These are phyloP conservation scores for Papilio helenus DNA, from an alignment of 1,140 invertebrate genomes.

Conservation along the genomic window DNA sequence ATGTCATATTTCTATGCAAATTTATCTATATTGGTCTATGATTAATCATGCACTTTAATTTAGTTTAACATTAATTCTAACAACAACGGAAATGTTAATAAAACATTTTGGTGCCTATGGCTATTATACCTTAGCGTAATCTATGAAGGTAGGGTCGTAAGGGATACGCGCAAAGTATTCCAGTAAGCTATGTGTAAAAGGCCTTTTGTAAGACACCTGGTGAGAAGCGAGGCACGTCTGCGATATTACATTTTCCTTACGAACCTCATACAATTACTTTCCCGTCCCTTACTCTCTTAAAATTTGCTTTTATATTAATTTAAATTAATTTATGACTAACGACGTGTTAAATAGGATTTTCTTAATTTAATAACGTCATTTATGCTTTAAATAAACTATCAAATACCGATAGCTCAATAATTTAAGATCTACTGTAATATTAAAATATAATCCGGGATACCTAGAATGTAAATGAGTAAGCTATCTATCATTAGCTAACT, in stretches of 20 bases:
- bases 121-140: slow-evolving; percentile 14
- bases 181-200: slow-evolving; percentile 20
- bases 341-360: background rate
- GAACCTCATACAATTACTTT: slow-evolving; percentile 20
- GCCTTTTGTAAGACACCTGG: slow-evolving; percentile 30
- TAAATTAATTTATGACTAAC: slow-evolving; percentile 17
- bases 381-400: background rate
- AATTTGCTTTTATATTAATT: slow-evolving; percentile 27
- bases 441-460: no score
- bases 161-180: slow-evolving; percentile 23
- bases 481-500: no score
- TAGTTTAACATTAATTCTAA: background rate
- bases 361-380: background rate
- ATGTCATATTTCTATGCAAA: background rate
- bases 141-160: slow-evolving; percentile 14
- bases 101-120: background rate
- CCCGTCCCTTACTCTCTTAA: background rate
- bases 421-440: background rate
- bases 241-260: slow-evolving; percentile 27
- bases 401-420: background rate
- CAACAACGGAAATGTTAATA: background rate
- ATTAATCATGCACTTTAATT: background rate
- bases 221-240: slow-evolving; percentile 30
- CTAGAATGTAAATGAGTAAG: no score
- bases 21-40: background rate